These are phyloP conservation scores for Phataginus tricuspis DNA, from an alignment of 2,797 vertebrate genomes.

Conservation along the genomic window DNA sequence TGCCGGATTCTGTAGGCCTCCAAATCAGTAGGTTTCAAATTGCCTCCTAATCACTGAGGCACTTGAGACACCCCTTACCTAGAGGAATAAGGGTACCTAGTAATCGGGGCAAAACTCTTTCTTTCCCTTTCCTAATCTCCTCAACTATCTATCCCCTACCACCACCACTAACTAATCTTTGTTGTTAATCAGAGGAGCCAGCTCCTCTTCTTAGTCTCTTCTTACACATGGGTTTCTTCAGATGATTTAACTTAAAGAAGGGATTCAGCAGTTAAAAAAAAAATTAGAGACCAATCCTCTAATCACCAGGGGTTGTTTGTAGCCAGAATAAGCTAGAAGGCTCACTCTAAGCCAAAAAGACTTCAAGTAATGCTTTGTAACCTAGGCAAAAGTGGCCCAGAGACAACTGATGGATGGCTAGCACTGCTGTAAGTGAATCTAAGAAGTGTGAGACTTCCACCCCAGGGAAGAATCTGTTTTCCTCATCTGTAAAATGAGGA, in stretches of 20 bases:
- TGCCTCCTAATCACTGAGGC: not conserved
- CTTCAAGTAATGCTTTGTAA: not conserved
- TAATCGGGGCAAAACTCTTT: not conserved
- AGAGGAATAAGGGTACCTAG: not conserved
- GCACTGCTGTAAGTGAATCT: not conserved
- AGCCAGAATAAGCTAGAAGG: not conserved
- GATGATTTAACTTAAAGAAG: constrained; percentile 8
- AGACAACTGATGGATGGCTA: not conserved
- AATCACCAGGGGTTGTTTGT: not conserved
- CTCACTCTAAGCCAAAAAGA: constrained; percentile 34
- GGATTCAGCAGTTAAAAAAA: not conserved
- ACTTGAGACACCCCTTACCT: not conserved
- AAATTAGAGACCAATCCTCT: not conserved
- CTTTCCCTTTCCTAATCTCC: not conserved
- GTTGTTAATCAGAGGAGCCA: not conserved
- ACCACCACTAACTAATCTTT: not conserved
- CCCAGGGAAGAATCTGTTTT: not conserved
- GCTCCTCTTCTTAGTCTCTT: not conserved
- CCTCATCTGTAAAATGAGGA: not conserved
- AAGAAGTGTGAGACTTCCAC: not conserved
- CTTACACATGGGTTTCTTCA: not conserved
- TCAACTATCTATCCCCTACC: not conserved
- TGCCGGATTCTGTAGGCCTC: not conserved
- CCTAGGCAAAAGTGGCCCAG: not conserved
- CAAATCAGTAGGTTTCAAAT: not conserved